These are phyloP conservation scores for Tupiocoris notatus DNA, from an alignment of 2,888 invertebrate genomes.

Conservation along the genomic window DNA sequence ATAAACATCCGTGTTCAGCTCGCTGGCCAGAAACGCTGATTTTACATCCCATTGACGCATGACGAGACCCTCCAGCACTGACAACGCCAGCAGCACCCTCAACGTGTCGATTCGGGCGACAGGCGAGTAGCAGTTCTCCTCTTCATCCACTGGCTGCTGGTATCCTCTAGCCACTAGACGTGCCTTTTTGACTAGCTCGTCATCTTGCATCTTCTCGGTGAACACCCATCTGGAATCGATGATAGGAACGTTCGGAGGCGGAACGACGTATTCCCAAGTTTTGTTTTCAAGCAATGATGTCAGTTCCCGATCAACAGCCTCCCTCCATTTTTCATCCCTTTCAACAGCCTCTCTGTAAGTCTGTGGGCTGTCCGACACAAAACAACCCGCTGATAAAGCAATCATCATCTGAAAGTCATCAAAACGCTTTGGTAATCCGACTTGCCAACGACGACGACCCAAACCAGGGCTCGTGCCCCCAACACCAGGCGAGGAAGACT, in stretches of 20 bases:
- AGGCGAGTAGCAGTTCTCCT: slow-evolving; percentile 19
- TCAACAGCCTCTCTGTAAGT: not conserved
- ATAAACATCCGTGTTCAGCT: slow-evolving; percentile 9
- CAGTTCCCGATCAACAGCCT: not conserved
- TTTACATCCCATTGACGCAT: slow-evolving; percentile 19
- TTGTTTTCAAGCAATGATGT: slow-evolving; percentile 3
- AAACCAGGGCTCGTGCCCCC: not conserved
- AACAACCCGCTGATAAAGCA: not conserved
- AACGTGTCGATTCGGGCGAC: not conserved
- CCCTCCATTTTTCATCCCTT: not conserved
- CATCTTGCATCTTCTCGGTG: not conserved
- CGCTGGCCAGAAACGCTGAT: slow-evolving; percentile 22
- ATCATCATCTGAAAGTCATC: not conserved
- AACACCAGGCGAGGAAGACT: not conserved
- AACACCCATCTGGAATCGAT: slow-evolving; percentile 37
- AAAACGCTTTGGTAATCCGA: slow-evolving; percentile 44
- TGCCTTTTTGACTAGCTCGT: slow-evolving; percentile 23
- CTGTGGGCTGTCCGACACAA: not conserved
- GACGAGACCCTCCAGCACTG: not conserved
- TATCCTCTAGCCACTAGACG: slow-evolving; percentile 25
- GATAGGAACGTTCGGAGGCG: not conserved
- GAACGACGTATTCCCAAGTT: slow-evolving; percentile 31
- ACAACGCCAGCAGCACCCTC: not conserved
- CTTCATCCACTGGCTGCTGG: slow-evolving; percentile 21
- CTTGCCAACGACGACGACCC: not conserved